These are phyloP conservation scores for Ceratothoa steindachneri DNA, from an alignment of 2,888 invertebrate genomes.

Conservation along the genomic window DNA sequence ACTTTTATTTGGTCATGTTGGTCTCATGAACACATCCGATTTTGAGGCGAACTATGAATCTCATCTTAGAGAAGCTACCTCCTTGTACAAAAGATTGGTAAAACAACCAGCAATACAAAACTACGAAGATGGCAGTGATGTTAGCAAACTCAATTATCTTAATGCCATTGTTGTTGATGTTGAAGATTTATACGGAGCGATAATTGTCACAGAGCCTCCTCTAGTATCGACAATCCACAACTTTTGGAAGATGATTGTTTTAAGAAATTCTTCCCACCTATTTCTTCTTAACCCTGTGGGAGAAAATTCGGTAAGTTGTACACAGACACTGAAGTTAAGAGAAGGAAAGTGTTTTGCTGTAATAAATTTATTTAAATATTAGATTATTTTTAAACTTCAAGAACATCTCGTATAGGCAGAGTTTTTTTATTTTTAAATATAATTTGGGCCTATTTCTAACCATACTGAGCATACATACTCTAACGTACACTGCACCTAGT, in stretches of 20 bases:
- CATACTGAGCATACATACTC: no score
- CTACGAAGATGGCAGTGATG: not conserved
- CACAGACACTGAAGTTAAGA: no score
- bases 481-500: no score
- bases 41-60: not conserved
- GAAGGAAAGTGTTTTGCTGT: no score
- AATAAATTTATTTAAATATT: no score
- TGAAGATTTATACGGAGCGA: not conserved
- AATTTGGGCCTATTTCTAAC: no score
- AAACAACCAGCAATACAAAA: not conserved
- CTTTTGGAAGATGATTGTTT: slow-evolving; percentile 34
- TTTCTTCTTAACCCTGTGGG: slow-evolving; percentile 19
- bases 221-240: slow-evolving; percentile 7
- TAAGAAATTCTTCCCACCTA: slow-evolving; percentile 15
- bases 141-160: slow-evolving; percentile 24
- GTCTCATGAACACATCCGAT: not conserved
- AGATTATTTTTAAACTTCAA: no score
- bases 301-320: not conserved
- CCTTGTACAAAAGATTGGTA: not conserved
- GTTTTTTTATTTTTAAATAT: no score
- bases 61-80: not conserved
- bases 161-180: slow-evolving; percentile 31
- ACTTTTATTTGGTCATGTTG: slow-evolving; percentile 21
- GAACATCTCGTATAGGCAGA: no score
- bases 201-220: slow-evolving; percentile 32